Base-by-base conservation (phyloP, 1,140 invertebrate species). In the Drosophila pruinosa region DNA sequence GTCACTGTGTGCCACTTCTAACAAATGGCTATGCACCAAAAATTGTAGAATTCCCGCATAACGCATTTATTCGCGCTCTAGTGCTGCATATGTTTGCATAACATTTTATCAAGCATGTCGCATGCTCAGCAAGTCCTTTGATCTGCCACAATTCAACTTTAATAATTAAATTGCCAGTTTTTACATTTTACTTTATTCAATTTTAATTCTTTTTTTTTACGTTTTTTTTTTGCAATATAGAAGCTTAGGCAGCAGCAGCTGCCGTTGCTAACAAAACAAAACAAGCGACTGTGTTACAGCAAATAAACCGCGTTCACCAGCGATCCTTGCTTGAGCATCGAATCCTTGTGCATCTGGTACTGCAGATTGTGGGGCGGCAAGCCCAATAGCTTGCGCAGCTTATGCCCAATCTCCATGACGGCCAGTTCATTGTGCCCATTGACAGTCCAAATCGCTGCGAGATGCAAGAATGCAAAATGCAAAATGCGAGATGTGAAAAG, bases 261-360 rank as follows among this genome's bases (percentile, higher is more conserved):
- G 59, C 10, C 43, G 54, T 48, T 24, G 52, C 24, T 22, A 67
- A 45, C 26, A 28, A 22, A 34, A 24, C 15, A 38, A 56, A 39
- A 48, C 2, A 26, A 10, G 7, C 2, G 26, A 12, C 3, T 4
- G 31, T 8, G 8, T 94, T 95, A 97, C 89, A 97, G 92, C 68
- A 93, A 94, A 91, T 96, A 97, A 63, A 95, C 94, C 90, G 47
- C 47, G 17, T 97, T 97, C 39, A 96, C 95, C 82, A 94, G 93
- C 57, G 96, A 97, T 81, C 96, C 95, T 85, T 95, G 93, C 92
- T 97, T 98, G 38, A 93, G 94, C 93, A 96, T 96, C 8, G 96
- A 96, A 92, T 98, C 97, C 91, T 94, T 94, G 91, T 98, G 97
- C 68, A 95, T 93, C 92, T 98, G 95, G 90, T 96, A 97, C 53